phyloP scores from a whole-genome alignment of 2,113 vertebrate species.

The Pterocles orientalis region DNA sequence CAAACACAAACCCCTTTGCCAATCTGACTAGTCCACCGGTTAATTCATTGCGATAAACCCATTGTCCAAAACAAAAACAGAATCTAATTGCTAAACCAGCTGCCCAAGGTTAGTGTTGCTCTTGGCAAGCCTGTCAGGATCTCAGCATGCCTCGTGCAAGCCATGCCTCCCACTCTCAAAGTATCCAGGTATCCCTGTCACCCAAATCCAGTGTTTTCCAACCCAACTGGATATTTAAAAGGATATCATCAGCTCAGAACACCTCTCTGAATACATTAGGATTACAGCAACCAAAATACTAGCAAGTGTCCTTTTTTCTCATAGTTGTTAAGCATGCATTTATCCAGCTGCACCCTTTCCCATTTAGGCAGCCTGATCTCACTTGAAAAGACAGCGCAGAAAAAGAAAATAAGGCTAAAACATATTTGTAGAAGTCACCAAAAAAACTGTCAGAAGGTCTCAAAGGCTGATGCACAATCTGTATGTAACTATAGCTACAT shows the following conservation, averaged over 20 bases:
- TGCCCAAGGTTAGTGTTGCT: neutral
- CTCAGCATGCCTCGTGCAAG: neutral
- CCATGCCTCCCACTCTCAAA: neutral
- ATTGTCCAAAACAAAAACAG: constrained; percentile 48
- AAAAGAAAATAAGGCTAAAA: neutral
- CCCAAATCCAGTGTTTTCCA: neutral
- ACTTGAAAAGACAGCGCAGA: neutral
- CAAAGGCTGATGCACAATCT: neutral
- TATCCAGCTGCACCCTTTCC: neutral
- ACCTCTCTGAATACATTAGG: neutral
- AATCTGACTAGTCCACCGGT: neutral
- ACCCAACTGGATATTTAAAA: neutral
- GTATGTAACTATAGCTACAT: neutral
- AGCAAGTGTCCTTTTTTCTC: neutral
- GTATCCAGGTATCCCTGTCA: neutral
- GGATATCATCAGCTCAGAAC: neutral
- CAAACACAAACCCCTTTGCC: constrained; percentile 14
- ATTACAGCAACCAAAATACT: neutral
- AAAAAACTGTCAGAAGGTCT: neutral
- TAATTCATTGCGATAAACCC: constrained; percentile 28
- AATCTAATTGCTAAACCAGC: constrained; percentile 52
- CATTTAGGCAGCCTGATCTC: neutral
- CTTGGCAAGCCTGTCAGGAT: neutral
- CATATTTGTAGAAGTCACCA: neutral
- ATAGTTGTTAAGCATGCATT: neutral